Evolutionary conservation across 2,797 vertebrate species (phyloP), one percentile per base, ranked within the genome.

Genomic region (Lacerta agilis): DNA sequence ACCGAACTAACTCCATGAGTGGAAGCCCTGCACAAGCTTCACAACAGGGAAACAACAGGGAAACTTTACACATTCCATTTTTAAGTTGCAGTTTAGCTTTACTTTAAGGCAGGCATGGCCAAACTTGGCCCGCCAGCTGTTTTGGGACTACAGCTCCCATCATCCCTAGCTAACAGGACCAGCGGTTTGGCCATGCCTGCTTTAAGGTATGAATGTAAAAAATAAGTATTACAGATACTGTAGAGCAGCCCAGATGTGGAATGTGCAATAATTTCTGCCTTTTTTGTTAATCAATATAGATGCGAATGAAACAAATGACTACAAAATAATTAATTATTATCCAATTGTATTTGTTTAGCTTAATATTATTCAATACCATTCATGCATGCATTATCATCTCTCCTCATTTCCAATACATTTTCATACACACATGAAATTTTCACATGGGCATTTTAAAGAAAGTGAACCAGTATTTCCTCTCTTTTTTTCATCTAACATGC

Each of bases 391-490:
- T 93, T 94, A 93, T 87, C 90, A 83, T 87, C 88, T 93, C 86
- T 90, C 89, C 88, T 90, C 77, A 91, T 92, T 94, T 90, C 87
- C 85, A 66, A 90, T 88, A 94, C 86, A 79, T 92, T 94, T 94
- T 91, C n/a, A 66, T 20, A 94, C 85, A 88, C 78, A 86, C 79
- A 93, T 94, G 88, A 92, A 91, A 92, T 88, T 93, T 93, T 91
- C 89, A 82, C 82, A 88, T 87, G 78, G 87, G 73, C 72, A 0
- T 8, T 91, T 92, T 90, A 85, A 87, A 94, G 89, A 94, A 95
- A 89, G 93, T 91, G 93, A 91, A 92, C 87, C 79, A 90, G 87
- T 33, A 90, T 90, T 92, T 91, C 2, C 86, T 88, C 33, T n/a
- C 0, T 89, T 93, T 76, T 58, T 10, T 13, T 91, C 67, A 83